Evolutionary conservation across 2,113 vertebrate species (phyloP), one percentile per base, ranked within the genome.

Genomic region (Zootoca vivipara): DNA sequence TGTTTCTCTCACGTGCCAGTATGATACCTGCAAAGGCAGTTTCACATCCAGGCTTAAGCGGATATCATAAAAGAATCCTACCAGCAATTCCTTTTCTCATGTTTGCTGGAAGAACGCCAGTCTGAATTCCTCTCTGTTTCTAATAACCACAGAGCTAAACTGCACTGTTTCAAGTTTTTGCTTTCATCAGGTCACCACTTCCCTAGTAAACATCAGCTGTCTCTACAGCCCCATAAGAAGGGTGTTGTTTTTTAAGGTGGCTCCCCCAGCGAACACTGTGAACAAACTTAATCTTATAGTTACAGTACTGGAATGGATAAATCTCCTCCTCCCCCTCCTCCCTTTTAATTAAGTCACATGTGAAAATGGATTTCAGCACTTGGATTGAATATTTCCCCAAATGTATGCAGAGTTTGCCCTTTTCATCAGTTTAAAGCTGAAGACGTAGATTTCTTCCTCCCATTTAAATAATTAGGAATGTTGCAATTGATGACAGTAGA

Each of bases 61-160:
- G 90, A 42, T 67, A 90, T 87, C 82, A 85, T 10, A 82, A 87
- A 89, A 87, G 85, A 87, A 22, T 38, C 91, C 58, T 87, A 91
- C 52, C 33, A 85, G 87, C 80, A 86, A 65, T 86, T 91, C 78
- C 70, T 93, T 35, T 83, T 93, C 72, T 93, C 93, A 92, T 80
- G 46, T 84, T 85, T 40, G 75, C 77, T 94, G 84, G 90, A 38
- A 83, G 92, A 92, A 85, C 90, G 89, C 62, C 70, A 89, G 77
- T 18, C 74, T 90, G 88, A 33, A 65, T 79, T 26, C 42, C 58
- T 90, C 82, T 6, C 72, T 88, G 40, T 86, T 83, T 87, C 88
- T 42, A 0, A 28, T 75, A 88, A 67, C 86, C 58, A 85, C 72
- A 77, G 82, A 86, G 85, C 82, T 87, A 86, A 94, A 92, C 82